Evolutionary conservation across 2,113 vertebrate species (phyloP).

Genomic region (Scartelaos histophorus): DNA sequence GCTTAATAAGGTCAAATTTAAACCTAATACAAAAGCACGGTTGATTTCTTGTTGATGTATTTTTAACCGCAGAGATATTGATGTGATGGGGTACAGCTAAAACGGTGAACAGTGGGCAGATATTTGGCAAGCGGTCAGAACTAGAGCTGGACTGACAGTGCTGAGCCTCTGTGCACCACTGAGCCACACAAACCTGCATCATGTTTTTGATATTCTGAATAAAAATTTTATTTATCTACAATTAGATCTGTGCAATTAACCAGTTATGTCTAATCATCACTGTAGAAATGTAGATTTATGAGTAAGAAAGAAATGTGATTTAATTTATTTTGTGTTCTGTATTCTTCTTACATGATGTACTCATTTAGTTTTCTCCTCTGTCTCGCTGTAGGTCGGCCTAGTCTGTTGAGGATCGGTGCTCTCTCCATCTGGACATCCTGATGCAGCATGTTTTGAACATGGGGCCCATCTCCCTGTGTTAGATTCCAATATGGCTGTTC

Average conservation of each 20-base stretch:
- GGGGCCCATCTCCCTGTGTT: constrained; percentile 46
- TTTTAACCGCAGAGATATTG: too few relatives aligned
- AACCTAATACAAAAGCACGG: not conserved
- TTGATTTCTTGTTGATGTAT: not conserved
- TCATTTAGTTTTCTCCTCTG: not conserved
- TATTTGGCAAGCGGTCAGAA: too few relatives aligned
- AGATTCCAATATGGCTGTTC: constrained; percentile 66
- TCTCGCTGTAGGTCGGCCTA: not conserved
- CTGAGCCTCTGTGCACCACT: too few relatives aligned
- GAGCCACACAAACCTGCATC: too few relatives aligned
- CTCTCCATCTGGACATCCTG: constrained; percentile 63
- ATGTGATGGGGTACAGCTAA: too few relatives aligned
- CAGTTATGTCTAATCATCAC: too few relatives aligned
- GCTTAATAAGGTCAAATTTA: not conserved
- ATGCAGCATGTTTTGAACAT: constrained; percentile 52
- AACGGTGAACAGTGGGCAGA: too few relatives aligned
- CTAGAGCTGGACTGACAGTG: too few relatives aligned
- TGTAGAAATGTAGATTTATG: not conserved
- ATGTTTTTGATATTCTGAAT: too few relatives aligned
- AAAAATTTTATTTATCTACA: too few relatives aligned
- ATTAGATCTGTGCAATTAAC: too few relatives aligned
- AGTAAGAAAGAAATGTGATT: not conserved
- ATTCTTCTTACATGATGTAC: not conserved
- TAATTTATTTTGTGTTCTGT: not conserved
- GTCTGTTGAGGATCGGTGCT: constrained; percentile 40